A percentile compares a stretch with the other conserved stretches of the same genome.
Evolutionary conservation across 2,797 vertebrate species (phyloP).

Genomic region (Chiroxiphia lanceolata): DNA sequence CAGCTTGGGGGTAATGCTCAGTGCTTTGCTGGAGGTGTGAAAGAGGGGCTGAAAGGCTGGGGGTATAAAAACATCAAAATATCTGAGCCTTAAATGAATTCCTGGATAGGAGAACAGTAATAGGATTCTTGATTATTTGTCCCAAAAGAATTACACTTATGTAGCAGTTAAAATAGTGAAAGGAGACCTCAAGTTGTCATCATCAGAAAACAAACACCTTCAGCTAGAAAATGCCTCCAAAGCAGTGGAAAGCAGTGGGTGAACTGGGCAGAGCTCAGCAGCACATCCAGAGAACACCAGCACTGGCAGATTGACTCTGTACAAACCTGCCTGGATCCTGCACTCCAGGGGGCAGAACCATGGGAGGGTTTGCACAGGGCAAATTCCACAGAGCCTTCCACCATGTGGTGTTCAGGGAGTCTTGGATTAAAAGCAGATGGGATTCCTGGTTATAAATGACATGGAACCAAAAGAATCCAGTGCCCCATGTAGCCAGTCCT

Average conservation of each 20-base stretch:
- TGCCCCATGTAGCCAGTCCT: neutral
- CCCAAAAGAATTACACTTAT: neutral
- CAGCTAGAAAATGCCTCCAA: neutral
- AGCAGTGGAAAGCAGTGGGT: neutral
- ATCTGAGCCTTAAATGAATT: neutral
- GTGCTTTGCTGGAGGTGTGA: neutral
- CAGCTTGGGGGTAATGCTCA: neutral
- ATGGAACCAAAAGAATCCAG: neutral
- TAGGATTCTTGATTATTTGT: neutral
- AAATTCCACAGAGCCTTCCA: neutral
- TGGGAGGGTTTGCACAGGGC: neutral
- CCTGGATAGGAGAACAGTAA: neutral
- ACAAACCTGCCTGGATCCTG: neutral
- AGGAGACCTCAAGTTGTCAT: neutral
- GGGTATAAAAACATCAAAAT: neutral
- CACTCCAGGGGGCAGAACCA: neutral
- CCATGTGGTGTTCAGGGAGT: neutral
- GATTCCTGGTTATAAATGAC: neutral
- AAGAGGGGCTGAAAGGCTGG: neutral
- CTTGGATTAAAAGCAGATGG: neutral
- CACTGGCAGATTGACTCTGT: neutral
- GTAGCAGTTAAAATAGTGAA: neutral
- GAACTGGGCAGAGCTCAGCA: neutral
- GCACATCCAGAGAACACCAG: neutral
- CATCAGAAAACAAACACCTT: neutral